Evolutionary conservation across 2,888 invertebrate species (phyloP), one percentile per base, ranked within the genome.

Genomic region (Gortyna flavago): DNA sequence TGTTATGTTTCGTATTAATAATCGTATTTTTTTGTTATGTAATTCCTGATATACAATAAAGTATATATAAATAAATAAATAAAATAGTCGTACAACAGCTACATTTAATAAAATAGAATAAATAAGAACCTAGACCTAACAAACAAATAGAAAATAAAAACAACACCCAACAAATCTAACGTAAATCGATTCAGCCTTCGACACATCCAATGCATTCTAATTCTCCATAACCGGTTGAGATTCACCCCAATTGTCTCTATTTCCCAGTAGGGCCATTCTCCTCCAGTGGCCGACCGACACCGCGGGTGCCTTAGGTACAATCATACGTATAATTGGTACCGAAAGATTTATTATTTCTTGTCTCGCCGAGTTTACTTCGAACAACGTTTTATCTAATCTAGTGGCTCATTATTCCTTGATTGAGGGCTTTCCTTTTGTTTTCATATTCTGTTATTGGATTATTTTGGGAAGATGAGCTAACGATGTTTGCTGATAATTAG

Each of bases 271-370:
- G 83, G 91, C 94, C 91, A 95, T 95, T 93, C 92, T 89, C 87
- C 85, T 65, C 84, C 78, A 69, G 64, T 81, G 61, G 81, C 74
- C 77, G 90, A 90, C 91, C 91, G 91, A 93, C 90, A 92, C 93
- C 89, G 88, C 84, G 82, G 83, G 72, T 83, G 13, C 48, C 67
- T 83, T 87, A 87, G 25, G 75, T 75, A 82, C 93, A 93, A 95
- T 95, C 95, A 95, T 95, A 94, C 91, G 91, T 92, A 92, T 95
- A 95, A 95, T 95, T 95, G 95, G 92, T 91, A 93, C 89, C 85
- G 91, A 92, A 93, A 95, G 95, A 96, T 95, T 95, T 95, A 96
- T 95, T 92, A 92, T 88, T 87, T 77, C 89, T 89, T 93, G 93
- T 94, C 95, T 91, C 90, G 86, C 87, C 88, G 91, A 92, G 90